Conservation (phyloP, 2,888 invertebrate genomes). For the Drosophila diplacantha region DNA sequence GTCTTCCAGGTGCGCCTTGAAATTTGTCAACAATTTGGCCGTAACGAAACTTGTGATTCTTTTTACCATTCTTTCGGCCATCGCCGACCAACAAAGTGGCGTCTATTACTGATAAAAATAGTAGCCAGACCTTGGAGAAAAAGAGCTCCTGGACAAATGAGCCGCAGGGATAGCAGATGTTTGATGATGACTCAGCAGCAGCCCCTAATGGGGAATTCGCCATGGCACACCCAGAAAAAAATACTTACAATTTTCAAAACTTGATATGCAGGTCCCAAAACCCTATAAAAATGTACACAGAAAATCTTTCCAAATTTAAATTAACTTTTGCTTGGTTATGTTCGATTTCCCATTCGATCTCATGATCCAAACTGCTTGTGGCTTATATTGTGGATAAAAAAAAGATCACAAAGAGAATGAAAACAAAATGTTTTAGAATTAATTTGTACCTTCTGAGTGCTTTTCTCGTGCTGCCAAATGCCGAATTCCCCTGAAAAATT, state of each 20-base stretch:
- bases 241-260: neutral
- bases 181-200: constrained; percentile 61
- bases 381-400: too few species aligned
- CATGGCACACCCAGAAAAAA: neutral
- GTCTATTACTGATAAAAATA: constrained; percentile 70
- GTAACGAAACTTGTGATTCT: constrained; percentile 61
- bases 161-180: constrained; percentile 53
- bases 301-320: too few species aligned
- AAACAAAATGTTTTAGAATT: neutral
- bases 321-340: too few species aligned
- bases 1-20: constrained; percentile 69
- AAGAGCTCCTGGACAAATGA: constrained; percentile 48
- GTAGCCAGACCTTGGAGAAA: constrained; percentile 25
- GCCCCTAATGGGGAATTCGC: constrained; percentile 34
- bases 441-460: neutral
- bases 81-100: constrained; percentile 57
- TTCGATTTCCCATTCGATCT: too few species aligned
- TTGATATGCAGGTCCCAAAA: too few species aligned
- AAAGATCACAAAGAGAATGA: neutral
- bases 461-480: neutral
- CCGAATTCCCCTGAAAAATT: constrained; percentile 46
- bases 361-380: too few species aligned
- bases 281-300: too few species aligned
- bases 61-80: constrained; percentile 30
- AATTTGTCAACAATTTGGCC: constrained; percentile 71